These are phyloP conservation scores for Leptinotarsa texana DNA, from an alignment of 1,140 invertebrate species.

Conservation along the genomic window DNA sequence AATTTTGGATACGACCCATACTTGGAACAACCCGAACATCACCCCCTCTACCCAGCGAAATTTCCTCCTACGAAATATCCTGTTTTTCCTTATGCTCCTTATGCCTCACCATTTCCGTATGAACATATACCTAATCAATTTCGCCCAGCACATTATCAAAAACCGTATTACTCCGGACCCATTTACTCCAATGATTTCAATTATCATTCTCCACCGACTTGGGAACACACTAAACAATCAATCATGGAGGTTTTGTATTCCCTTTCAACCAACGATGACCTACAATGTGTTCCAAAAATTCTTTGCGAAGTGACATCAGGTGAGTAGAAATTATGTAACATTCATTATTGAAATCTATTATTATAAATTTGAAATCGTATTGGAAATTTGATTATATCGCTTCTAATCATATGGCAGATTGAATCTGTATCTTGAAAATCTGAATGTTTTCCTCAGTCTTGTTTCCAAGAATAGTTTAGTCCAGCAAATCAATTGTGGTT, in stretches of 20 bases:
- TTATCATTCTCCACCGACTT: not conserved
- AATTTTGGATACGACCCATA: constrained; percentile 8
- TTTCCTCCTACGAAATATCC: constrained; percentile 10
- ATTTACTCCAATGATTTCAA: not conserved
- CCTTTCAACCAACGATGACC: constrained; percentile 74
- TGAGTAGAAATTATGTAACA: not conserved
- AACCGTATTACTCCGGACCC: no score
- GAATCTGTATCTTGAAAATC: no score
- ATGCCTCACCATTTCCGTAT: not conserved
- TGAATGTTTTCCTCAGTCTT: no score
- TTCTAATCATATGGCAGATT: no score
- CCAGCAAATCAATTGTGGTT: no score
- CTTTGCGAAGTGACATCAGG: constrained; percentile 75
- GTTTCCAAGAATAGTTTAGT: no score
- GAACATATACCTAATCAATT: not conserved
- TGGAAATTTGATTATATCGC: no score
- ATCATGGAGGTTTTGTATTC: constrained; percentile 67
- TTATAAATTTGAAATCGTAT: no score
- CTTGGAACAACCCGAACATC: constrained; percentile 16
- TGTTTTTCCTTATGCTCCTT: no score
- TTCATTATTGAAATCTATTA: no score
- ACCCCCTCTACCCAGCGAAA: constrained; percentile 11
- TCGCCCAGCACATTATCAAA: not conserved
- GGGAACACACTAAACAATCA: constrained; percentile 27
- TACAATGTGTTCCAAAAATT: constrained; percentile 75